These are phyloP conservation scores for Indicator maculatus DNA, from an alignment of 2,113 vertebrate species.

Conservation along the genomic window DNA sequence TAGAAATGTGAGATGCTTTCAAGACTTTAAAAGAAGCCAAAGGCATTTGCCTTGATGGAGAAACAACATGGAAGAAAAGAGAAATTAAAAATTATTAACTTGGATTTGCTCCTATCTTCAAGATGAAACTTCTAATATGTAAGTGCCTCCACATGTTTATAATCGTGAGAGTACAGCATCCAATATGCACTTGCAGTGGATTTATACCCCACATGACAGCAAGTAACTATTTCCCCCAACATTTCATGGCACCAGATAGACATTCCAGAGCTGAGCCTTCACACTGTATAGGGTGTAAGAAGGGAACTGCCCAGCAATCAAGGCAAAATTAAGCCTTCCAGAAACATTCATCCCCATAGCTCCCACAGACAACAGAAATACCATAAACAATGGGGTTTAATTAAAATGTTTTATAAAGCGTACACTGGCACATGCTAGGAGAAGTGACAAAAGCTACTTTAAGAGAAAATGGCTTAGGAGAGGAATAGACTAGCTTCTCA, in stretches of 20 bases:
- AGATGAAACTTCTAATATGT: not conserved
- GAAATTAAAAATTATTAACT: not conserved
- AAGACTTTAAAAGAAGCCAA: not conserved
- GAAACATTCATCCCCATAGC: not conserved
- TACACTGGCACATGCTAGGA: not conserved
- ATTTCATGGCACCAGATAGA: not conserved
- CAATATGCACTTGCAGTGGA: not conserved
- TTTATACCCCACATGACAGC: not conserved
- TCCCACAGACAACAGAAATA: not conserved
- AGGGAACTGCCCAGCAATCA: not conserved
- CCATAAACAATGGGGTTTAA: not conserved
- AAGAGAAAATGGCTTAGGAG: not conserved
- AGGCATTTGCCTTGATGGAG: not conserved
- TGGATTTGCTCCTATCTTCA: not conserved
- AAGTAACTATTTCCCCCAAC: not conserved
- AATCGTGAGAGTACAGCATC: not conserved
- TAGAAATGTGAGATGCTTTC: not conserved
- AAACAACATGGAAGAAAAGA: not conserved
- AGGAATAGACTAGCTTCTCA: not conserved
- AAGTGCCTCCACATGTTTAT: not conserved
- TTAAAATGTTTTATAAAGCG: not conserved
- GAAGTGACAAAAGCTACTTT: not conserved
- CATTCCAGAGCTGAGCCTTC: conserved; percentile 17
- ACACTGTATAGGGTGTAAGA: not conserved
- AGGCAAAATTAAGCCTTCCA: conserved; percentile 10